These are phyloP conservation scores for Thamnophis sirtalis DNA, from an alignment of 2,113 vertebrate genomes.

Conservation along the genomic window DNA sequence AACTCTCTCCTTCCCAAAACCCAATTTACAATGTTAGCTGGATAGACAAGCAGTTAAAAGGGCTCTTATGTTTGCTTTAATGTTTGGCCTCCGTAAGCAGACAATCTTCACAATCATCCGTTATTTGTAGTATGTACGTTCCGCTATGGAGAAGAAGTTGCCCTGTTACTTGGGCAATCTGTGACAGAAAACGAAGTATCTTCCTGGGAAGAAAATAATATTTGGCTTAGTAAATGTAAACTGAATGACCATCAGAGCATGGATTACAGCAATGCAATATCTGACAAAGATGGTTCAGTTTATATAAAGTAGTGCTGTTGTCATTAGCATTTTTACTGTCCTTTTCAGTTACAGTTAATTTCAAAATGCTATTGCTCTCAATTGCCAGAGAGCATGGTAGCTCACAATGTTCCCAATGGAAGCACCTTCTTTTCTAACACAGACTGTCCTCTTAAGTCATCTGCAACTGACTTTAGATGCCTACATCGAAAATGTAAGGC, in stretches of 20 bases:
- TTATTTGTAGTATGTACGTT: slow-evolving; percentile 63
- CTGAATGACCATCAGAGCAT: background rate
- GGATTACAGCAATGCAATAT: background rate
- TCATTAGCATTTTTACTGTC: background rate
- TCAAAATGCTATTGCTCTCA: background rate
- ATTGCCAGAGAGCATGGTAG: background rate
- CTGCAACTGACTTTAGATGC: too few relatives aligned
- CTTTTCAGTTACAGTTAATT: background rate
- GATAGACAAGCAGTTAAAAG: background rate
- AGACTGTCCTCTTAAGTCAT: background rate
- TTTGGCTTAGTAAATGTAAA: background rate
- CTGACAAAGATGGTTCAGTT: background rate
- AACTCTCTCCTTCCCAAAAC: background rate
- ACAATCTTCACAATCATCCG: slow-evolving; percentile 61
- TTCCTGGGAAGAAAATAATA: slow-evolving; percentile 57
- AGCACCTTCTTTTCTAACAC: too few relatives aligned
- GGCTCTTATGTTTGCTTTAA: background rate
- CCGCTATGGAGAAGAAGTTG: slow-evolving; percentile 74
- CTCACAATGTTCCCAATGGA: background rate
- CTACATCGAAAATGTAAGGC: background rate
- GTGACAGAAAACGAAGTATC: slow-evolving; percentile 68
- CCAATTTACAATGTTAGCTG: background rate
- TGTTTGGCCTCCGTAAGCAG: background rate
- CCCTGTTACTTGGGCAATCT: slow-evolving; percentile 66
- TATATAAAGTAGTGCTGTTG: background rate